phyloP scores from a whole-genome alignment of 2,888 invertebrate species.

The Synergus umbraculus region DNA sequence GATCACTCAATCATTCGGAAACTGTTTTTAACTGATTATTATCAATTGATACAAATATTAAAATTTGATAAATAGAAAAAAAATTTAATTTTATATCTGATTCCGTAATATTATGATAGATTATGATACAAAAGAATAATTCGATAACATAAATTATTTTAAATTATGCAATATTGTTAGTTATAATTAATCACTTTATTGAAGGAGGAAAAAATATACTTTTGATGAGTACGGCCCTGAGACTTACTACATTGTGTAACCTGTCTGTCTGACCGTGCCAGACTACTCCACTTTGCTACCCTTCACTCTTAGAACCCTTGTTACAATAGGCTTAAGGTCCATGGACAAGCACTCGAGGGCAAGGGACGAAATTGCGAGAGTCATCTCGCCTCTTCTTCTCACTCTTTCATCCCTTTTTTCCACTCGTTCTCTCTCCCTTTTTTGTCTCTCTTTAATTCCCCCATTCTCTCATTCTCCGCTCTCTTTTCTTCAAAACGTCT shows the following conservation, averaged over 20 bases:
- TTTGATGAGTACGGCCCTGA: not conserved
- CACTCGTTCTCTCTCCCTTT: not conserved
- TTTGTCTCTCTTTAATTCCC: slow-evolving; percentile 28
- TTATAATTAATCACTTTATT: no score
- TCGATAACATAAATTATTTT: no score
- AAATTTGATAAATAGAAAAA: no score
- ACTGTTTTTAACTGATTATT: not conserved
- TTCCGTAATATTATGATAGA: no score
- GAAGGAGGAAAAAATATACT: not conserved
- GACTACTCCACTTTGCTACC: slow-evolving; percentile 57
- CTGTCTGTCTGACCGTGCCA: slow-evolving; percentile 56
- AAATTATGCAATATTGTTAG: no score
- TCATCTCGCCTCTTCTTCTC: slow-evolving; percentile 17
- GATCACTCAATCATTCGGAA: not conserved
- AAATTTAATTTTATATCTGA: no score
- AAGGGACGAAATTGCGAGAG: slow-evolving; percentile 34
- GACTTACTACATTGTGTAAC: slow-evolving; percentile 29
- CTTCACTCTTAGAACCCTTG: slow-evolving; percentile 44
- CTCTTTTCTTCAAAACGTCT: slow-evolving; percentile 25
- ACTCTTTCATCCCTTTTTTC: not conserved
- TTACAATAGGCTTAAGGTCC: slow-evolving; percentile 39
- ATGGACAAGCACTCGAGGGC: slow-evolving; percentile 33
- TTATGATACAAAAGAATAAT: no score
- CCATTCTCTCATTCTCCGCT: not conserved
- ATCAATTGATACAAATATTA: no score